Base-by-base conservation (phyloP, 2,113 vertebrate species). In the Cynoglossus semilaevis region DNA sequence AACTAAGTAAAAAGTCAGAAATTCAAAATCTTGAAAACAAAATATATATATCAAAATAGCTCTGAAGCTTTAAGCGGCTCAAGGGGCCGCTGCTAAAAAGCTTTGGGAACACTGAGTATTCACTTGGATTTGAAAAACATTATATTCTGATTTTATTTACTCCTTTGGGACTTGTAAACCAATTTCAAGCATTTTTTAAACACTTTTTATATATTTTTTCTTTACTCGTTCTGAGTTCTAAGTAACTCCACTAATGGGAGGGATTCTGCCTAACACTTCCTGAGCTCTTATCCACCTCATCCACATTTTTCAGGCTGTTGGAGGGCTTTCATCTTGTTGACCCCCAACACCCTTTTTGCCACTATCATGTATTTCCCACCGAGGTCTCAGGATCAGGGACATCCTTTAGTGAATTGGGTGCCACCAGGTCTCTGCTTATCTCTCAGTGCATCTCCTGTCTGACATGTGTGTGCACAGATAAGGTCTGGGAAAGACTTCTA, bases 381-480 rank as follows among this genome's bases (percentile, higher is more conserved):
- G 65, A 36, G 29, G 47, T 65, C 48, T 54, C 51, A 22, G 18
- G 61, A 3, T 50, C 49, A 7, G 40, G 5, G 55, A 34, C 43
- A 4, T 41, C 15, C 13, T 34, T 5, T 49, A 15, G 54, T 52
- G 4, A 61, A 35, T 18, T 0, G 48, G 81, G 58, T 64, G 71
- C 67, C 73, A 16, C 54, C 0, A 45, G 35, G 77, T 77, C 73
- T 71, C 70, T 14, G 37, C 58, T 79, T 77, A 82, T 88, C 82
- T 80, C 14, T 1, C 8, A 38, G 9, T 0, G 40, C 1, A 68
- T 60, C 65, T 70, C 59, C 75, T 62, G 59, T 47, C 57, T 54
- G 63, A 63, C 80, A 57, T 77, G 74, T 77, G 83, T 19, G 13
- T 4, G 18, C 43, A 29, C 46, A 76, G 85, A 87, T 81, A 80